phyloP scores from a whole-genome alignment of 2,797 vertebrate species.

The Paratrypauchen microcephalus region DNA sequence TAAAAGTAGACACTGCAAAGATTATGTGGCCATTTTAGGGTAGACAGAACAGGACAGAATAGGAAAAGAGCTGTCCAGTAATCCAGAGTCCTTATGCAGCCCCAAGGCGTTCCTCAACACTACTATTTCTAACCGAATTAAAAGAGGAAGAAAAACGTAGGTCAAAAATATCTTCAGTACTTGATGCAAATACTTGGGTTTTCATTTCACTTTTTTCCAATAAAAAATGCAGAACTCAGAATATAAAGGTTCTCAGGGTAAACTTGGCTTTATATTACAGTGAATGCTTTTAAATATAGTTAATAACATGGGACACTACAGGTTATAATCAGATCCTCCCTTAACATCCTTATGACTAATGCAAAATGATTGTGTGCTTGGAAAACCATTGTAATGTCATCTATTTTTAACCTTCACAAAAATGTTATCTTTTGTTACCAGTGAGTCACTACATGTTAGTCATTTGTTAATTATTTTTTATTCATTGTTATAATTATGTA shows the following conservation, averaged over 20 bases:
- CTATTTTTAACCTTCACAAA: not conserved
- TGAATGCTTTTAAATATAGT: not conserved
- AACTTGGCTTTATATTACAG: not conserved
- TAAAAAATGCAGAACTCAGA: constrained; percentile 35
- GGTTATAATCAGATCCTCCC: not conserved
- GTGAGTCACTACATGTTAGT: constrained; percentile 5
- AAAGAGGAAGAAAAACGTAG: constrained; percentile 63
- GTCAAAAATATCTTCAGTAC: constrained; percentile 69
- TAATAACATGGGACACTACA: not conserved
- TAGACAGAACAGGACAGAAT: not conserved
- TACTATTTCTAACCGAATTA: constrained; percentile 21
- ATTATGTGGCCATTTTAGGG: not conserved
- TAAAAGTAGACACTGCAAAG: not conserved
- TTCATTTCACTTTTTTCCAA: constrained; percentile 76
- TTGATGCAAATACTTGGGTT: constrained; percentile 72
- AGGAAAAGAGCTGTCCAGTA: not conserved
- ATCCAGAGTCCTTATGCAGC: not conserved
- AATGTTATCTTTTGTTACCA: not conserved
- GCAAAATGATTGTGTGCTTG: not conserved
- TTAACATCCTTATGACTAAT: not conserved
- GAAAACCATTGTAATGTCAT: not conserved
- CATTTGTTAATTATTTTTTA: constrained; percentile 61
- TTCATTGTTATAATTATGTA: constrained; percentile 52
- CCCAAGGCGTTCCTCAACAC: constrained; percentile 2
- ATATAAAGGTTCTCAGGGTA: not conserved